Base-by-base conservation (phyloP, 2,888 invertebrate species). In the Fabriciana adippe region DNA sequence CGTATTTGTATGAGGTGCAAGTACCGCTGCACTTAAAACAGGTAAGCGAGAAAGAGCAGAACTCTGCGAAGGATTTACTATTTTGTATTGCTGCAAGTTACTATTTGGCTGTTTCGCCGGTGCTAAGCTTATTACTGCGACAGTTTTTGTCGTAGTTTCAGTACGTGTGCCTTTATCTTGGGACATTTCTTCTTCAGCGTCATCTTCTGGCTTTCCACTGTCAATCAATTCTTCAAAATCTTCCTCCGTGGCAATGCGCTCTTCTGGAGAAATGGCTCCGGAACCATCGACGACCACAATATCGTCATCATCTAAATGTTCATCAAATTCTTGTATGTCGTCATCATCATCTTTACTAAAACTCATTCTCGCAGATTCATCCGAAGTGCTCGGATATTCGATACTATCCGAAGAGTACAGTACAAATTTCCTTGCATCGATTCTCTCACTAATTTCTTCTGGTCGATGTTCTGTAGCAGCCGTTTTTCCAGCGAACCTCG, bases 201-300 rank as follows among this genome's bases (percentile, higher is more conserved):
- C 91, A 62, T 94, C 94, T 71, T 94, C 93, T 0, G 93, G 90
- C 69, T 93, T 93, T 0, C 94, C 94, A 74, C 94, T 93, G 73
- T 95, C 95, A 51, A 95, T 95, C 21, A 95, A 81, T 72, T 94
- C 94, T 76, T 95, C 95, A 75, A 95, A 95, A 79, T 95, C 95
- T 82, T 95, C 95, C 73, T 94, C 94, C 0, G 95, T 94, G 0
- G 94, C 93, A 69, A 95, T 93, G 0, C 94, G 93, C 75, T 94
- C 94, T 74, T 95, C 94, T 0, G 94, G 94, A 1, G 94, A 94
- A 74, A 94, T 94, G 0, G 91, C 89, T 18, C 88, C 90, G 0
- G 94, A 93, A 78, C 47, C 48, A n/a, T 95, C 94, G 0, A 95
- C 93, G 6, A 95, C 93, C 0, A 95, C 94, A 45, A 95, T 94